phyloP scores from a whole-genome alignment of 2,888 invertebrate species.

The Pedicia rivosa region DNA sequence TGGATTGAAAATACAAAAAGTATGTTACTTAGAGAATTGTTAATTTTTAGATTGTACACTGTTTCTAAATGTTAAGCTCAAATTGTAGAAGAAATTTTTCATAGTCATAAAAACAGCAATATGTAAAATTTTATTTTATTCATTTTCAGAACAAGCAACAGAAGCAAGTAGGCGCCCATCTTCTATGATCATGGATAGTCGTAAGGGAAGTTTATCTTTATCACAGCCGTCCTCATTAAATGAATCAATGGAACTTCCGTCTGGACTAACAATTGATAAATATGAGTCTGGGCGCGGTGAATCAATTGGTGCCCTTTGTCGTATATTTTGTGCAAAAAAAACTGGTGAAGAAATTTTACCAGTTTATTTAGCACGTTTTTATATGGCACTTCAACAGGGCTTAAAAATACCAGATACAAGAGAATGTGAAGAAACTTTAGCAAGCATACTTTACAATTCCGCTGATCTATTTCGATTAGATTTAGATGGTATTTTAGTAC shows the following conservation, averaged over 20 bases:
- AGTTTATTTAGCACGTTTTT: constrained; percentile 85
- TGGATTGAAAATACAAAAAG: constrained; percentile 39
- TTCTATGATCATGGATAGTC: constrained; percentile 46
- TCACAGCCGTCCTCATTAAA: constrained; percentile 48
- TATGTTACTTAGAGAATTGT: no score
- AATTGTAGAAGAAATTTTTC: no score
- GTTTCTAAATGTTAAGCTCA: neutral
- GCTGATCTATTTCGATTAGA: constrained; percentile 80
- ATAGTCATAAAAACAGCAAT: no score
- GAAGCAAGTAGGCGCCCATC: constrained; percentile 44
- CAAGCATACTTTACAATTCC: constrained; percentile 75
- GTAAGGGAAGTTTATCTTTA: constrained; percentile 35
- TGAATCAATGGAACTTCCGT: constrained; percentile 49
- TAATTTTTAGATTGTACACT: no score
- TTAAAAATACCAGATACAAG: constrained; percentile 49
- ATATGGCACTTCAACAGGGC: constrained; percentile 80
- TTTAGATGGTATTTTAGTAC: constrained; percentile 78
- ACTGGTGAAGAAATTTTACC: constrained; percentile 87
- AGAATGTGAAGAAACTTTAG: constrained; percentile 62
- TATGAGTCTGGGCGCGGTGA: constrained; percentile 82
- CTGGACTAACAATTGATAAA: constrained; percentile 55
- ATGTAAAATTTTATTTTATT: no score
- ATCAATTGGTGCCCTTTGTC: constrained; percentile 86
- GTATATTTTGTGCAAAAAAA: constrained; percentile 91
- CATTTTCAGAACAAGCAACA: constrained; percentile 26